Percentiles rank a stretch among this genome's conserved stretches.
phyloP scores from a whole-genome alignment of 2,797 vertebrate species.

The Phalloptychus januarius region DNA sequence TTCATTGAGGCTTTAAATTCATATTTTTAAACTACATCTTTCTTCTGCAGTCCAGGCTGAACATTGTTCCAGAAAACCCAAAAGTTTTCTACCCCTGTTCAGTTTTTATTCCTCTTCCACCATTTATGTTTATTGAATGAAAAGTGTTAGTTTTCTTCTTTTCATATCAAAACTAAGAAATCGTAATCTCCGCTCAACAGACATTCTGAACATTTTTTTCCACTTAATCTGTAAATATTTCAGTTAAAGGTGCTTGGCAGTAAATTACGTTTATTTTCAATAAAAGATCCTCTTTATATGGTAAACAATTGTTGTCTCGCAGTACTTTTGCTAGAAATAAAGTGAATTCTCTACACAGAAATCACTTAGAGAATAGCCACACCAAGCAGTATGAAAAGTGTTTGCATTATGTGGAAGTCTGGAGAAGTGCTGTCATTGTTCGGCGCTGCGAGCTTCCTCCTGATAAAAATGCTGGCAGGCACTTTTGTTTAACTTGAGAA shows the following conservation, averaged over 20 bases:
- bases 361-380: constrained; percentile 5
- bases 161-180: not conserved
- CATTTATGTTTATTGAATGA: not conserved
- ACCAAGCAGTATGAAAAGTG: constrained; percentile 14
- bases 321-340: constrained; percentile 3
- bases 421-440: constrained; percentile 53
- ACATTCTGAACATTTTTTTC: not conserved
- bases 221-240: not conserved
- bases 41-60: not conserved
- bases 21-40: not conserved
- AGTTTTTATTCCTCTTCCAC: not conserved
- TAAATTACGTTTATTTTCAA: not conserved
- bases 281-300: not conserved
- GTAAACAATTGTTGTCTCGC: not conserved
- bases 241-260: not conserved
- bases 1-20: not conserved
- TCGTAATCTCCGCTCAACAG: not conserved
- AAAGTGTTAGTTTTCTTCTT: not conserved
- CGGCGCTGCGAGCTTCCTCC: constrained; percentile 41
- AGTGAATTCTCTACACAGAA: constrained; percentile 9
- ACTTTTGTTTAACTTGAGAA: constrained; percentile 45
- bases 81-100: not conserved
- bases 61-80: not conserved
- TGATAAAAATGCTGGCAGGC: constrained; percentile 47
- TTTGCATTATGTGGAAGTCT: constrained; percentile 47